Percentiles rank a stretch among this genome's conserved stretches.
Evolutionary conservation across 2,888 invertebrate genomes (phyloP).

Genomic region (Rhabditoides inermis): DNA sequence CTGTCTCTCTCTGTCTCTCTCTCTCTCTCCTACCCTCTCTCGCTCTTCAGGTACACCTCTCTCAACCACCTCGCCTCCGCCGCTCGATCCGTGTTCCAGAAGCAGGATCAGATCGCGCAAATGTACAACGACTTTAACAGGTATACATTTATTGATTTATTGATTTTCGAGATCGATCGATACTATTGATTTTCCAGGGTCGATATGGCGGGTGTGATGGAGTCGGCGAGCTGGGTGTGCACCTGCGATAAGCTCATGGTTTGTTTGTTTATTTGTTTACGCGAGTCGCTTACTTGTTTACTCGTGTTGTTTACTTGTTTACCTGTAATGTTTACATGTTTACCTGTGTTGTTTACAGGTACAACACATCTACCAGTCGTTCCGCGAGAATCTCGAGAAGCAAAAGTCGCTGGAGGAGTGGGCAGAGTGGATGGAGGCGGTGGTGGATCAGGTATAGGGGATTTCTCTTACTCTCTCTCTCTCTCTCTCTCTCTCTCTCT

Average conservation of each 20-base stretch:
- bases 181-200: conserved; percentile 60
- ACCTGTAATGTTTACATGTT: neutral
- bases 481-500: no score
- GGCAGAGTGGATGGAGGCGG: conserved; percentile 91
- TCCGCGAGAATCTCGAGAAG: conserved; percentile 66
- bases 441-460: conserved; percentile 66
- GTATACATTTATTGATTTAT: conserved; percentile 3
- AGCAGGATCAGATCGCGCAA: conserved; percentile 84
- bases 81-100: conserved; percentile 87
- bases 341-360: neutral
- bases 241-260: conserved; percentile 81
- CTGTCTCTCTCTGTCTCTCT: no score
- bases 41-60: conserved; percentile 76
- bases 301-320: no score
- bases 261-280: neutral
- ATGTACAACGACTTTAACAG: conserved; percentile 88
- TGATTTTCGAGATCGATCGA: neutral
- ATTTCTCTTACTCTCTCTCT: neutral
- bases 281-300: neutral
- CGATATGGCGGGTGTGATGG: conserved; percentile 87
- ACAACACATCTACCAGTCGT: conserved; percentile 1
- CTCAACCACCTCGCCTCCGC: conserved; percentile 92
- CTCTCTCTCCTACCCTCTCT: no score
- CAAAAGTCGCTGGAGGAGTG: conserved; percentile 90
- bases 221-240: conserved; percentile 91